phyloP scores from a whole-genome alignment of 2,888 invertebrate species.

The Lepidochrysops patricia region DNA sequence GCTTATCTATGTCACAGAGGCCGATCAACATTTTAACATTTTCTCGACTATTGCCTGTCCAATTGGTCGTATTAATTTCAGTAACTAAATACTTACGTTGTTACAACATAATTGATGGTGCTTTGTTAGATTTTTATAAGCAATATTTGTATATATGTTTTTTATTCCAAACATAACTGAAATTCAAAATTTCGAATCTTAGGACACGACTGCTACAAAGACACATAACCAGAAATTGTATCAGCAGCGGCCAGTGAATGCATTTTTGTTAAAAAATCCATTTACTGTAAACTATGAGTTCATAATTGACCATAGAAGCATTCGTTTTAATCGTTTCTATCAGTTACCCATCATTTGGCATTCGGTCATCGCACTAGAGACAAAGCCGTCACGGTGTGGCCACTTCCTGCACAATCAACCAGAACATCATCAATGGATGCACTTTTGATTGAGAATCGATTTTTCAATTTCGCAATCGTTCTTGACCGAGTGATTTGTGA shows the following conservation, averaged over 20 bases:
- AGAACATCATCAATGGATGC: constrained; percentile 21
- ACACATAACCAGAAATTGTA: no score
- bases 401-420: constrained; percentile 45
- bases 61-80: constrained; percentile 24
- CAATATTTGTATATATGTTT: no score
- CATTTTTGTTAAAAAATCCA: no score
- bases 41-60: constrained; percentile 49
- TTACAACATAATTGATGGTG: neutral
- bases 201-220: no score
- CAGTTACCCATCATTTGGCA: constrained; percentile 62
- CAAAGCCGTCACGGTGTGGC: constrained; percentile 57
- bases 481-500: constrained; percentile 38
- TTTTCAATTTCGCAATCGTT: constrained; percentile 66
- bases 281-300: constrained; percentile 14
- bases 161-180: neutral
- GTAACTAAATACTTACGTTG: neutral
- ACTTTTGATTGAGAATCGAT: constrained; percentile 45
- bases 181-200: neutral
- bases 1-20: constrained; percentile 59
- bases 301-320: constrained; percentile 3
- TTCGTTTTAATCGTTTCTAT: constrained; percentile 8
- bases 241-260: no score
- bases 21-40: constrained; percentile 60
- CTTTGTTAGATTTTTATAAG: no score
- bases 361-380: constrained; percentile 68